These are phyloP conservation scores for Autographa pulchrina DNA, from an alignment of 2,888 invertebrate genomes.

Conservation along the genomic window DNA sequence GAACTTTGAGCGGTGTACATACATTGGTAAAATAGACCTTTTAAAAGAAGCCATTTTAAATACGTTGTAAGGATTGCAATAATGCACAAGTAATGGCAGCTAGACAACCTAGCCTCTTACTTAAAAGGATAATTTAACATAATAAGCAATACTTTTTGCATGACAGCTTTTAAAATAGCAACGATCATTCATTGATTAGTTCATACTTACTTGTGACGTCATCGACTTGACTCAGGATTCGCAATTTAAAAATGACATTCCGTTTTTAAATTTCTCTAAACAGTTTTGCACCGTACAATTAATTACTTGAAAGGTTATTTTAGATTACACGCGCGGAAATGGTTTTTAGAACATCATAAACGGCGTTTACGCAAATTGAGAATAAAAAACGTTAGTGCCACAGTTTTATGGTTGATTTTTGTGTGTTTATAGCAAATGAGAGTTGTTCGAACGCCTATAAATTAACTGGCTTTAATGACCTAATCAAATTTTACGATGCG, in stretches of 20 bases:
- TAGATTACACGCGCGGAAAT: slow-evolving; percentile 78
- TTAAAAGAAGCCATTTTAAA: slow-evolving; percentile 26
- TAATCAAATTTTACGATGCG: slow-evolving; percentile 90
- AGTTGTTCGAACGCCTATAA: slow-evolving; percentile 86
- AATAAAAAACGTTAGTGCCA: slow-evolving; percentile 65
- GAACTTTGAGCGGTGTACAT: neutral
- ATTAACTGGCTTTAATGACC: slow-evolving; percentile 89
- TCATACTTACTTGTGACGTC: slow-evolving; percentile 51
- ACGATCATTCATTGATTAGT: slow-evolving; percentile 49
- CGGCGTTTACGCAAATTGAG: slow-evolving; percentile 60
- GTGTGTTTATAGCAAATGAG: slow-evolving; percentile 80
- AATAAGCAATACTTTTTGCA: slow-evolving; percentile 30
- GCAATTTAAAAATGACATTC: slow-evolving; percentile 49
- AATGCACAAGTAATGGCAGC: slow-evolving; percentile 18
- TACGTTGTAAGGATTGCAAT: slow-evolving; percentile 17
- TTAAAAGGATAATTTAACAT: slow-evolving; percentile 33
- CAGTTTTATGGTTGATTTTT: slow-evolving; percentile 77
- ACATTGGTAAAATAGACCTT: neutral
- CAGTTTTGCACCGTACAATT: slow-evolving; percentile 71
- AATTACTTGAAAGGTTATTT: slow-evolving; percentile 82
- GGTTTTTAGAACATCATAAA: slow-evolving; percentile 76
- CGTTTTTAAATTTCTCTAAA: slow-evolving; percentile 53
- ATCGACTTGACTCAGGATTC: slow-evolving; percentile 46
- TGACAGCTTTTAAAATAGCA: slow-evolving; percentile 32
- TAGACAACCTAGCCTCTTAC: slow-evolving; percentile 16